phyloP scores from a whole-genome alignment of 2,888 invertebrate genomes.

The Zhengitettix transpicula region DNA sequence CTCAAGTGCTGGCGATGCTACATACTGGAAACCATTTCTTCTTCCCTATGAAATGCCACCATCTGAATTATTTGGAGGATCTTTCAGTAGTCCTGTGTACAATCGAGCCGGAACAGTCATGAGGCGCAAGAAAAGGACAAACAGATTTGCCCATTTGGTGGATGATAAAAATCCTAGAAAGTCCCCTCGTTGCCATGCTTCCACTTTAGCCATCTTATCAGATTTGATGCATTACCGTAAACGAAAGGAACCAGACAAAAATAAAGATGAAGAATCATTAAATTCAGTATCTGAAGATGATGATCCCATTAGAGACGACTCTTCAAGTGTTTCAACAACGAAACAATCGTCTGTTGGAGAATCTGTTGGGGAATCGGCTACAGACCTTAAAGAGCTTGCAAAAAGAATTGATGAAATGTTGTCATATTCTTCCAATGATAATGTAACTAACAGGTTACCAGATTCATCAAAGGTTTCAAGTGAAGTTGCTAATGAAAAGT shows the following conservation, averaged over 20 bases:
- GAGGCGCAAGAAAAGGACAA: constrained; percentile 11
- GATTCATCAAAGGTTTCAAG: no score
- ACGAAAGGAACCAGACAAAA: constrained; percentile 2
- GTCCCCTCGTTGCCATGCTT: constrained; percentile 76
- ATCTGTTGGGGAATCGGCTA: neutral
- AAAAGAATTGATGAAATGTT: constrained; percentile 7
- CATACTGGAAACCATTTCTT: constrained; percentile 43
- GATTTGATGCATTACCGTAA: constrained; percentile 12
- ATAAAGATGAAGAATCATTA: neutral
- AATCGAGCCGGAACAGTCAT: constrained; percentile 10
- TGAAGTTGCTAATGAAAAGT: no score
- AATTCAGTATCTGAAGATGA: neutral
- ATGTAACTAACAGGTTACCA: neutral
- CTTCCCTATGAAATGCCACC: constrained; percentile 48
- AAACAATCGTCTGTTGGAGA: neutral
- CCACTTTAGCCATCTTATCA: constrained; percentile 61
- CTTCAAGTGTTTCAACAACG: neutral
- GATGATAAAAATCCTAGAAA: constrained; percentile 54
- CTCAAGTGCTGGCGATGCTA: constrained; percentile 21
- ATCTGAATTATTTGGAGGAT: constrained; percentile 31
- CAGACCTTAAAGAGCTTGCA: constrained; percentile 6
- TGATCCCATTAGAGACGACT: neutral
- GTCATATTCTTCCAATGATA: neutral
- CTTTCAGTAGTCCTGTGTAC: constrained; percentile 34
- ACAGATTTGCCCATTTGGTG: constrained; percentile 14